Evolutionary conservation across 2,113 vertebrate genomes (phyloP).

Genomic region (Caranx melampygus): DNA sequence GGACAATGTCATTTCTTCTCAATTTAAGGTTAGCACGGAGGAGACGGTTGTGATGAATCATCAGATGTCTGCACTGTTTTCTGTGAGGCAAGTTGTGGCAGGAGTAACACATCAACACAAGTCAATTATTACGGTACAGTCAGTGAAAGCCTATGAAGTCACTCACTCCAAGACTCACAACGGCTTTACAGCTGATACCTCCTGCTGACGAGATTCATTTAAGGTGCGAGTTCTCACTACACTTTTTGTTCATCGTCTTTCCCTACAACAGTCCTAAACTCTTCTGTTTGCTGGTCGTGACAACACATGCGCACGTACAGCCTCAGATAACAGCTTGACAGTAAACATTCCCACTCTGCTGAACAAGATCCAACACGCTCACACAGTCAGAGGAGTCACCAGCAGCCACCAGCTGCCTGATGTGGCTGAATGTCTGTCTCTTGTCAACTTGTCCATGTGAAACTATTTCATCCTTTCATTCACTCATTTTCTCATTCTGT

Average conservation of each 20-base stretch:
- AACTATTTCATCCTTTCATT: conserved; percentile 12
- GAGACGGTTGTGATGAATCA: conserved; percentile 23
- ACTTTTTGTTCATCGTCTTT: neutral
- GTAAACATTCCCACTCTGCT: conserved; percentile 32
- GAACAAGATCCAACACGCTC: conserved; percentile 60
- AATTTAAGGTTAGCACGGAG: neutral
- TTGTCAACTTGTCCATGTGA: neutral
- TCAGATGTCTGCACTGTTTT: neutral
- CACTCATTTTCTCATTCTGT: neutral
- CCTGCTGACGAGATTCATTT: neutral
- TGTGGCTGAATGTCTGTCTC: neutral
- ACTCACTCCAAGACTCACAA: neutral
- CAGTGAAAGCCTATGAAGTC: neutral
- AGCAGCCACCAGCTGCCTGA: conserved; percentile 7
- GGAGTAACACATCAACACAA: conserved; percentile 21
- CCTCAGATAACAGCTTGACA: conserved; percentile 13
- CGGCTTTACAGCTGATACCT: neutral
- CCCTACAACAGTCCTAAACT: neutral
- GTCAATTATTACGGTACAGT: neutral
- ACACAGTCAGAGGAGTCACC: conserved; percentile 26
- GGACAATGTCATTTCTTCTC: neutral
- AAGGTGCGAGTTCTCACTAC: neutral
- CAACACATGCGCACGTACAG: neutral
- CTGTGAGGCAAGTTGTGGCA: neutral
- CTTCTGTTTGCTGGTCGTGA: neutral